These are phyloP conservation scores for Odontesthes bonariensis DNA, from an alignment of 2,113 vertebrate species.

Conservation along the genomic window DNA sequence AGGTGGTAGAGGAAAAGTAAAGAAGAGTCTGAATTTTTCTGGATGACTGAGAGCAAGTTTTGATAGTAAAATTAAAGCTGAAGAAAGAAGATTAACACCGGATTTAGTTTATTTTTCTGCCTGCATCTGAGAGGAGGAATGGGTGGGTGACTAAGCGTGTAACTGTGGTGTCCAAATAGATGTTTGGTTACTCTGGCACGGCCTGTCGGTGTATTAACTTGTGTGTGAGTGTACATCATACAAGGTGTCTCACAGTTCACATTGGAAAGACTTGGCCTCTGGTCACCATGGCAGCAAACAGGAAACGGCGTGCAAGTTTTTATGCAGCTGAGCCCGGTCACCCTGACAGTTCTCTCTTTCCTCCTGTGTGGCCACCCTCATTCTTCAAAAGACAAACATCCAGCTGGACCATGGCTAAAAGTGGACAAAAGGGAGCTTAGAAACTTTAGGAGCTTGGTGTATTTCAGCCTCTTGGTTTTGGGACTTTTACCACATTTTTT, in stretches of 20 bases:
- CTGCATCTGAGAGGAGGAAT: not conserved
- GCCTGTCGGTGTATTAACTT: constrained; percentile 11
- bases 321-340: constrained; percentile 57
- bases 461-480: constrained; percentile 50
- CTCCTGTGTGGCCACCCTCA: constrained; percentile 68
- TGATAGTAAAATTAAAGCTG: not conserved
- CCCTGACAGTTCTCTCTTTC: constrained; percentile 56
- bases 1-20: constrained; percentile 10
- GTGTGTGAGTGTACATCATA: constrained; percentile 22
- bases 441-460: constrained; percentile 39
- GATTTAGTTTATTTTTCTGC: not conserved
- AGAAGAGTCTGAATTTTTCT: not conserved
- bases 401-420: constrained; percentile 63
- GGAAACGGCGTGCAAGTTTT: constrained; percentile 64
- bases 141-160: constrained; percentile 50
- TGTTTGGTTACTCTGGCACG: constrained; percentile 41
- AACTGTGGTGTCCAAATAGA: constrained; percentile 42
- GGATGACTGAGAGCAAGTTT: not conserved
- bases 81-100: not conserved
- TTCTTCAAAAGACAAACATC: constrained; percentile 68
- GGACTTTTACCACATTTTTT: constrained; percentile 52
- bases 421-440: constrained; percentile 61
- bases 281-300: constrained; percentile 71
- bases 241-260: constrained; percentile 68
- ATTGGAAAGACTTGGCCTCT: constrained; percentile 53